Evolutionary conservation across 2,888 invertebrate species (phyloP).

Genomic region (Stegana nigrithorax): DNA sequence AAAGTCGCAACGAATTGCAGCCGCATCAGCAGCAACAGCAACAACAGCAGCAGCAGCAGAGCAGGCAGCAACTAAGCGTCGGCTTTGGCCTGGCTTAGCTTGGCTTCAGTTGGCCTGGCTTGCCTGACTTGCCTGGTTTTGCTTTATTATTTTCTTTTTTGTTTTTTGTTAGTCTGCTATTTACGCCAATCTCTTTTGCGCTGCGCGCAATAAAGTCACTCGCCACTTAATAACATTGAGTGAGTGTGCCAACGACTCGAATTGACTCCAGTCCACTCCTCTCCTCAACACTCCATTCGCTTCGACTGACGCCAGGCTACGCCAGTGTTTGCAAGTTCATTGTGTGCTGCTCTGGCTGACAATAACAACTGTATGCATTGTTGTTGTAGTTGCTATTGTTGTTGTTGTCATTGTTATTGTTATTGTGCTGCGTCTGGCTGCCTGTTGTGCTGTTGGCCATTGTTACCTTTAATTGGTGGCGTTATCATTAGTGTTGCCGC

Average conservation of each 20-base stretch:
- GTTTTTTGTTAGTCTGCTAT: background rate
- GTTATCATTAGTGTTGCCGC: slow-evolving; percentile 27
- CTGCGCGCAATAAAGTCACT: slow-evolving; percentile 30
- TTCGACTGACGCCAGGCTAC: too few species aligned
- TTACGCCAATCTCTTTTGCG: background rate
- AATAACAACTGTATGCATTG: background rate
- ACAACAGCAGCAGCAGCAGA: too few species aligned
- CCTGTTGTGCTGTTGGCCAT: slow-evolving; percentile 28
- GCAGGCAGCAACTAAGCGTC: too few species aligned
- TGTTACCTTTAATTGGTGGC: slow-evolving; percentile 58
- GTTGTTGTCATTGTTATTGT: slow-evolving; percentile 39
- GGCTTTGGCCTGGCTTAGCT: too few species aligned
- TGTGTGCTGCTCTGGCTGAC: background rate
- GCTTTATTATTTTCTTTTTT: background rate
- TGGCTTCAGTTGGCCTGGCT: background rate
- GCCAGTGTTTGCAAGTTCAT: background rate
- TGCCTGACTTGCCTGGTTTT: background rate
- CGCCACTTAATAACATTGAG: slow-evolving; percentile 56
- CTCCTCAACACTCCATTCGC: too few species aligned
- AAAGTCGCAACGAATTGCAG: slow-evolving; percentile 5
- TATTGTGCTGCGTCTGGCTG: background rate
- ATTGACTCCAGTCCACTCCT: too few species aligned
- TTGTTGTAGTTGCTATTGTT: background rate
- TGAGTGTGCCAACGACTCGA: slow-evolving; percentile 34
- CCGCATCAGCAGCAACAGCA: too few species aligned